Conservation (phyloP, 2,888 invertebrate species). For the Macropis europaea region DNA sequence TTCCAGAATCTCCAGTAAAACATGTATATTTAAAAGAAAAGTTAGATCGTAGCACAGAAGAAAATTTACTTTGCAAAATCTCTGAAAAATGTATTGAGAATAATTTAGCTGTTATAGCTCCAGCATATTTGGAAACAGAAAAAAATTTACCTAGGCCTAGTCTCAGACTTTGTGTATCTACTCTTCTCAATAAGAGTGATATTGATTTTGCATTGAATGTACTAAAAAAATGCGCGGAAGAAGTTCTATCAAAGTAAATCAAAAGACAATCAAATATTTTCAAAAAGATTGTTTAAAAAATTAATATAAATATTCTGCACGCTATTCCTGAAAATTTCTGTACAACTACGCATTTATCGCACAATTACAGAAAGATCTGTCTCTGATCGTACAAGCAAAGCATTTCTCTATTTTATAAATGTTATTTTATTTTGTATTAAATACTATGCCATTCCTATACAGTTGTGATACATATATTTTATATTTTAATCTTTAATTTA, state of each 20-base stretch:
- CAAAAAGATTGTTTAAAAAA: background rate
- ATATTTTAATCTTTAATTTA: slow-evolving; percentile 2
- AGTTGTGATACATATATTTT: slow-evolving; percentile 16
- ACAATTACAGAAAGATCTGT: slow-evolving; percentile 1
- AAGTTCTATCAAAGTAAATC: slow-evolving; percentile 67
- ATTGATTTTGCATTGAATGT: slow-evolving; percentile 80
- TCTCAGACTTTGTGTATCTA: slow-evolving; percentile 87
- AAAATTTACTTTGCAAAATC: slow-evolving; percentile 83
- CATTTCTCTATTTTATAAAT: background rate
- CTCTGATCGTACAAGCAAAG: background rate
- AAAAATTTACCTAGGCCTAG: slow-evolving; percentile 85
- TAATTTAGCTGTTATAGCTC: slow-evolving; percentile 86
- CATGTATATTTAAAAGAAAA: slow-evolving; percentile 85
- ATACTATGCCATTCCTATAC: background rate
- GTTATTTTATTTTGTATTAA: slow-evolving; percentile 5
- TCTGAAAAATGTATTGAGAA: slow-evolving; percentile 84
- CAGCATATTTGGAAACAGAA: slow-evolving; percentile 87
- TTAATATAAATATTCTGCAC: background rate
- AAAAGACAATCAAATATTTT: slow-evolving; percentile 12
- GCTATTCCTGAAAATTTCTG: background rate
- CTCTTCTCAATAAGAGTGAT: slow-evolving; percentile 83
- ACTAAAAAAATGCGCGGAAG: slow-evolving; percentile 78
- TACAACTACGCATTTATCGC: background rate
- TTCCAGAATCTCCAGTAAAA: slow-evolving; percentile 84
- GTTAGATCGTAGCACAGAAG: slow-evolving; percentile 80